Evolutionary conservation across 2,113 vertebrate genomes (phyloP).

Genomic region (Gambusia affinis): DNA sequence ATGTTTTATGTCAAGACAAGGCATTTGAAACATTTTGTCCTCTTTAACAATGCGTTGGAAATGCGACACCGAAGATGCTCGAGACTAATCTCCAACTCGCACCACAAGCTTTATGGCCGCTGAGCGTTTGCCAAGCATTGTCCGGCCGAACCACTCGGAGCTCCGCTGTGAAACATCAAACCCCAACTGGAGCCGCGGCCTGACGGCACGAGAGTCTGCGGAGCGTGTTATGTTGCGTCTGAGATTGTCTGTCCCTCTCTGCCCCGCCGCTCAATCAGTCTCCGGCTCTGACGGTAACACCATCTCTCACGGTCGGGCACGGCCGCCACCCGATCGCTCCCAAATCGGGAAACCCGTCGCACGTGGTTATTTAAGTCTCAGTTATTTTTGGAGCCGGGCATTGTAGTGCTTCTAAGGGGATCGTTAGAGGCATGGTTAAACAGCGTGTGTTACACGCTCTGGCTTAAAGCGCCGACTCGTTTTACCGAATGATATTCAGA

Average conservation of each 20-base stretch:
- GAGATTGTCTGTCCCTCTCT: conserved; percentile 49
- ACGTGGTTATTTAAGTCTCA: conserved; percentile 45
- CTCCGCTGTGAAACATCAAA: conserved; percentile 48
- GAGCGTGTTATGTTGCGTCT: conserved; percentile 13
- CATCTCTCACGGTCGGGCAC: conserved; percentile 52
- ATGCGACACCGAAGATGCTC: background rate
- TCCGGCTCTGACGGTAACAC: conserved; percentile 55
- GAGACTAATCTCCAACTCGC: background rate
- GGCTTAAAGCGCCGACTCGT: background rate
- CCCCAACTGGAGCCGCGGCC: background rate
- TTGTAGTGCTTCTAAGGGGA: conserved; percentile 21
- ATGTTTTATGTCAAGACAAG: background rate
- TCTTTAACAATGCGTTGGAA: background rate
- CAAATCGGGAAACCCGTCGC: conserved; percentile 39
- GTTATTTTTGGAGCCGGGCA: conserved; percentile 41
- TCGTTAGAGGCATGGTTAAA: conserved; percentile 41
- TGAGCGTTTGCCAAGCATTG: background rate
- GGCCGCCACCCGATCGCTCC: conserved; percentile 53
- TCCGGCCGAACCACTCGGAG: background rate
- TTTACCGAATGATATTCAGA: background rate
- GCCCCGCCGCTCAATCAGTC: conserved; percentile 32
- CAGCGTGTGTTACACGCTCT: conserved; percentile 5
- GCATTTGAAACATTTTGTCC: background rate
- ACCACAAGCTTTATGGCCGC: background rate
- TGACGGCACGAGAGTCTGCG: conserved; percentile 6